phyloP scores from a whole-genome alignment of 2,888 invertebrate genomes.

The Ennomos quercinarius region DNA sequence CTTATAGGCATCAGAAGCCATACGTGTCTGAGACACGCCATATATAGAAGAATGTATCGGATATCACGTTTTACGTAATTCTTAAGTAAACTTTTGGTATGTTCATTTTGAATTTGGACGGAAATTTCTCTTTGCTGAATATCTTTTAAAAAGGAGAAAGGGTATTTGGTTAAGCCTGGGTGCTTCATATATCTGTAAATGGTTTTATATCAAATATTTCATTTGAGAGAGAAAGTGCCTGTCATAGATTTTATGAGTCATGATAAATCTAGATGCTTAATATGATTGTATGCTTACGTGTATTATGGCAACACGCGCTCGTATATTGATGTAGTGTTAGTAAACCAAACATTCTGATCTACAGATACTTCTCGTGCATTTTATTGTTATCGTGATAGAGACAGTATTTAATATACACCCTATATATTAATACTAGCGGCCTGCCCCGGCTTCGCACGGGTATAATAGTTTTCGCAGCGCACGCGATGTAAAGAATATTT shows the following conservation, averaged over 20 bases:
- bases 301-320: too few relatives aligned
- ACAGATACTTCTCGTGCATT: too few relatives aligned
- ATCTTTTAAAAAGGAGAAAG: slow-evolving; percentile 38
- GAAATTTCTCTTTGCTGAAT: slow-evolving; percentile 46
- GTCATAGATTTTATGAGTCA: slow-evolving; percentile 1
- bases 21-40: slow-evolving; percentile 18
- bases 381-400: too few relatives aligned
- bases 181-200: slow-evolving; percentile 21
- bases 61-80: slow-evolving; percentile 41
- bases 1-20: slow-evolving; percentile 7
- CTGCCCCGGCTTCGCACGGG: too few relatives aligned
- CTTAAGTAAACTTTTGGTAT: slow-evolving; percentile 33
- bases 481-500: too few relatives aligned
- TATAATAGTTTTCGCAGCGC: too few relatives aligned
- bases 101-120: slow-evolving; percentile 35
- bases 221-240: slow-evolving; percentile 20
- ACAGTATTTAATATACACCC: too few relatives aligned
- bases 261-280: slow-evolving; percentile 7
- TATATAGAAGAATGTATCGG: slow-evolving; percentile 28
- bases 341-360: too few relatives aligned
- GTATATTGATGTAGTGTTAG: too few relatives aligned
- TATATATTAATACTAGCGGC: too few relatives aligned
- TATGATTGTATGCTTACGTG: too few relatives aligned
- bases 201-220: slow-evolving; percentile 17
- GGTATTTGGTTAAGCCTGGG: slow-evolving; percentile 26